Percentiles rank a stretch among this genome's conserved stretches.
Evolutionary conservation across 2,113 vertebrate species (phyloP).

Genomic region (Myxocyprinus asiaticus): DNA sequence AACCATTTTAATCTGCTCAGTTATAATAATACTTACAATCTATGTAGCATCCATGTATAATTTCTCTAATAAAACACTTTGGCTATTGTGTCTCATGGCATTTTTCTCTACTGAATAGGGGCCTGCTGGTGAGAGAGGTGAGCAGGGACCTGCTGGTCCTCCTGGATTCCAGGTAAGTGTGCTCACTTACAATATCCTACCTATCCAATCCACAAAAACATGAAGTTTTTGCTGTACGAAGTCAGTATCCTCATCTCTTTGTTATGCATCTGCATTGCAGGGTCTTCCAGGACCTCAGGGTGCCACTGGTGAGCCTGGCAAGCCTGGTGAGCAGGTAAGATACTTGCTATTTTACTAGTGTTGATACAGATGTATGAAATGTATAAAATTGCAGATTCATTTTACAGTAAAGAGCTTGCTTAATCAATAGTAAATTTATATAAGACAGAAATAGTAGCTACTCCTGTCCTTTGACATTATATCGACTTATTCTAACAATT

Average conservation of each 20-base stretch:
- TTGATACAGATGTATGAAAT: no score
- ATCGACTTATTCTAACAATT: no score
- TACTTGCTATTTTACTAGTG: no score
- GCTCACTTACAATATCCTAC: not conserved
- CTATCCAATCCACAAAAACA: not conserved
- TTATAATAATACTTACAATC: no score
- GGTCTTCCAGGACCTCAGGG: slow-evolving; percentile 95
- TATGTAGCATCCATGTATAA: not conserved
- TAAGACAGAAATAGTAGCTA: no score
- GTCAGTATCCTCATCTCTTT: slow-evolving; percentile 31
- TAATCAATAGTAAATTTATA: no score
- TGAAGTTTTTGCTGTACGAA: slow-evolving; percentile 59
- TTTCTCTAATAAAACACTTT: not conserved
- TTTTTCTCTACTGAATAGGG: slow-evolving; percentile 73
- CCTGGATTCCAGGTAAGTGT: slow-evolving; percentile 90
- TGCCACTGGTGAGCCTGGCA: slow-evolving; percentile 85
- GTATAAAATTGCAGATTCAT: no score
- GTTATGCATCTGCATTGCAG: slow-evolving; percentile 30
- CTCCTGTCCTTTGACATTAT: no score
- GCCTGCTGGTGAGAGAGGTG: slow-evolving; percentile 93
- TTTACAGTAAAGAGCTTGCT: no score
- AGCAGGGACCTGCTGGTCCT: slow-evolving; percentile 85
- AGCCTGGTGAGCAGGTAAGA: slow-evolving; percentile 91
- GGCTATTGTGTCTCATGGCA: not conserved
- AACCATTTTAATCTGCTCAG: no score